Conservation (phyloP, 2,888 invertebrate species). For the Netelia melanura region DNA sequence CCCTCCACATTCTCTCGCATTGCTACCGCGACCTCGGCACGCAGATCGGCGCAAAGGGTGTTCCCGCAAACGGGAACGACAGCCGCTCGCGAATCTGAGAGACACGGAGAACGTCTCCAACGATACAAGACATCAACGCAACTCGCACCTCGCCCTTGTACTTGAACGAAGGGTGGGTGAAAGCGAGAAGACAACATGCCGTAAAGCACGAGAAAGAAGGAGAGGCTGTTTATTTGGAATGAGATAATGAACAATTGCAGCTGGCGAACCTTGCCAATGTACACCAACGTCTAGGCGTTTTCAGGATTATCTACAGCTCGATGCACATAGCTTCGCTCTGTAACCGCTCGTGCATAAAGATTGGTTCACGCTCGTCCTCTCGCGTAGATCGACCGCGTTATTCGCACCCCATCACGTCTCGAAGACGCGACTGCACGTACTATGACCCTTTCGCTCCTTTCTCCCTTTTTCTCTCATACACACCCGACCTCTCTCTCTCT, state of each 20-base stretch:
- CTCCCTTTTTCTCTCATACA: not conserved
- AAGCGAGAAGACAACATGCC: not conserved
- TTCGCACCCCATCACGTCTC: constrained; percentile 11
- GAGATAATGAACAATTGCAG: constrained; percentile 22
- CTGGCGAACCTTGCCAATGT: constrained; percentile 47
- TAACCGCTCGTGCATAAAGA: constrained; percentile 39
- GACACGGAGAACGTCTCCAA: not conserved
- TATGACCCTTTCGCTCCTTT: not conserved
- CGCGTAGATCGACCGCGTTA: constrained; percentile 14
- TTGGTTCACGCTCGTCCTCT: constrained; percentile 13
- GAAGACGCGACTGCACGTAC: constrained; percentile 39
- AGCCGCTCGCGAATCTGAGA: not conserved
- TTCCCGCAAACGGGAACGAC: not conserved
- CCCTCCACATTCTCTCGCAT: not conserved
- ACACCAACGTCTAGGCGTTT: constrained; percentile 39
- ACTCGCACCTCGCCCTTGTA: not conserved
- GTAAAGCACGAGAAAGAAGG: constrained; percentile 9
- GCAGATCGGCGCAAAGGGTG: not conserved
- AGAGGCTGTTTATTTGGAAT: not conserved
- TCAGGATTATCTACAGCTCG: constrained; percentile 42
- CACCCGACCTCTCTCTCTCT: not conserved
- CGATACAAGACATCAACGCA: not conserved
- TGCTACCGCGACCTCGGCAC: not conserved
- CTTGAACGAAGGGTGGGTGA: not conserved
- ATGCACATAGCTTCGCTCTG: constrained; percentile 42